Conservation (phyloP, 2,797 vertebrate genomes). For the Adelosebastes latens region DNA sequence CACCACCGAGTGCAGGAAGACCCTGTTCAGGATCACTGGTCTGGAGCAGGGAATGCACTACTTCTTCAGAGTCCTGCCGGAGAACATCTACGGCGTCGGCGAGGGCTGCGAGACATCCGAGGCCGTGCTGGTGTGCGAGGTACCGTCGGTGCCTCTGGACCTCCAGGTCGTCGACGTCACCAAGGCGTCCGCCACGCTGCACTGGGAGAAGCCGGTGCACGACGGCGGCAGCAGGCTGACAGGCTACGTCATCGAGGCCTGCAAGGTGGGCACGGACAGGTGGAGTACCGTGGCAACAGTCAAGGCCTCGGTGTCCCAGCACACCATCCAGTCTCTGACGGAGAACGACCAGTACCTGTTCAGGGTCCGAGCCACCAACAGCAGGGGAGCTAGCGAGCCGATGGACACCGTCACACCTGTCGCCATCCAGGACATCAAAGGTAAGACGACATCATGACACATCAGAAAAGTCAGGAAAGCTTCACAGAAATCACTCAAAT, state of each 20-base stretch:
- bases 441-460: constrained; percentile 72
- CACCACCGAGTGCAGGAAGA: constrained; percentile 96
- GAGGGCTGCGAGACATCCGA: constrained; percentile 94
- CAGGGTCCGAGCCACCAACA: constrained; percentile 94
- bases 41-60: constrained; percentile 92
- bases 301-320: constrained; percentile 87
- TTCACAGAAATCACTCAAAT: background rate
- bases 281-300: constrained; percentile 91
- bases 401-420: constrained; percentile 92
- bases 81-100: constrained; percentile 98
- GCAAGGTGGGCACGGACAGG: constrained; percentile 92
- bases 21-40: constrained; percentile 91
- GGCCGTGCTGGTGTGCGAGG: constrained; percentile 92
- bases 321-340: constrained; percentile 91
- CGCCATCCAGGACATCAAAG: constrained; percentile 92
- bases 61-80: constrained; percentile 97
- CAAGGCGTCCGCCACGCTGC: constrained; percentile 90
- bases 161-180: constrained; percentile 90
- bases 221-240: constrained; percentile 94
- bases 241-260: constrained; percentile 92
- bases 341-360: constrained; percentile 98
- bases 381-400: constrained; percentile 93
- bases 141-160: constrained; percentile 91
- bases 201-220: constrained; percentile 92
- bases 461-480: background rate